These are phyloP conservation scores for Tenualosa thibaudeaui DNA, from an alignment of 2,797 vertebrate genomes.

Conservation along the genomic window DNA sequence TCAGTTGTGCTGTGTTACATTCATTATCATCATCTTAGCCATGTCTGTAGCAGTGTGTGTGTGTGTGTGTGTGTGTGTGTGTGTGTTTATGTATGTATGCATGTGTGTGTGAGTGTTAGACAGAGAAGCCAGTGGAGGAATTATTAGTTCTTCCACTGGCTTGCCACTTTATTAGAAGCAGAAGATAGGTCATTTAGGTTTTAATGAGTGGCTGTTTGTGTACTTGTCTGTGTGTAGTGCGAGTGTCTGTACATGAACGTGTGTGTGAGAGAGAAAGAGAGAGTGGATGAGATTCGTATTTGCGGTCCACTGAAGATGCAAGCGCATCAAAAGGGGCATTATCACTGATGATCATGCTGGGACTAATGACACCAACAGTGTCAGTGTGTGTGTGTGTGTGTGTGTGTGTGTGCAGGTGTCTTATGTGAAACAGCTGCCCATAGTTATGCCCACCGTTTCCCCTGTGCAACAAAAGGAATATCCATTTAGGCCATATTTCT, in stretches of 20 bases:
- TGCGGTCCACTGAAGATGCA: slow-evolving; percentile 77
- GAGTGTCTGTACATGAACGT: slow-evolving; percentile 86
- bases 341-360: not conserved
- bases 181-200: slow-evolving; percentile 96
- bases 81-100: not conserved
- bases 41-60: slow-evolving; percentile 82
- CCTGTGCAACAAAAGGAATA: not conserved
- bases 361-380: not conserved
- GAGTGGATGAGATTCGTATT: slow-evolving; percentile 84
- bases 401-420: not conserved
- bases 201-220: slow-evolving; percentile 96
- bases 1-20: slow-evolving; percentile 91
- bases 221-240: slow-evolving; percentile 66
- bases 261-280: slow-evolving; percentile 58
- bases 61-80: slow-evolving; percentile 21
- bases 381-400: slow-evolving; percentile 71
- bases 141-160: slow-evolving; percentile 36
- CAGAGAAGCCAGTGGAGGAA: not conserved
- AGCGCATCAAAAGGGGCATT: slow-evolving; percentile 62
- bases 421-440: not conserved
- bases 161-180: slow-evolving; percentile 96
- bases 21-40: slow-evolving; percentile 88
- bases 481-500: not conserved
- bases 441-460: not conserved
- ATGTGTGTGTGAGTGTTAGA: not conserved